Evolutionary conservation across 2,888 invertebrate species (phyloP).

Genomic region (Drosophila niveifrons): DNA sequence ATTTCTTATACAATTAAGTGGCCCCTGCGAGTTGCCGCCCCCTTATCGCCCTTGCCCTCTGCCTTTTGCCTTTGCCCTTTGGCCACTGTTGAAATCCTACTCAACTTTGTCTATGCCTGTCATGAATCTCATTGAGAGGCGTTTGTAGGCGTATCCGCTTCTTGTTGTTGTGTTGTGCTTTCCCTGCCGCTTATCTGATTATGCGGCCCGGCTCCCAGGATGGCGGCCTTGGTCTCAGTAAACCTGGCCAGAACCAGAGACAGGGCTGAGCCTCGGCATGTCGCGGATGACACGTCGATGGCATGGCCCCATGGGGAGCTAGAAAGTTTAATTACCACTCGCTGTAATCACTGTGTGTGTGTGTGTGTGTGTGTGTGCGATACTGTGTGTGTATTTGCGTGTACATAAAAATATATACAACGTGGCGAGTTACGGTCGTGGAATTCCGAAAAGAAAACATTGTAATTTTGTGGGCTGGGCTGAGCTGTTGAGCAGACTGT

Average conservation of each 20-base stretch:
- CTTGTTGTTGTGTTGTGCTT: constrained; percentile 39
- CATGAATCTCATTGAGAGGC: constrained; percentile 71
- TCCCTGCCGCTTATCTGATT: constrained; percentile 70
- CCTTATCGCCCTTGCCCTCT: constrained; percentile 24
- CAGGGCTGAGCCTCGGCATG: not conserved
- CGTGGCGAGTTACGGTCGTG: constrained; percentile 38
- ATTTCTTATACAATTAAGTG: constrained; percentile 80
- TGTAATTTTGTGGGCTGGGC: not conserved
- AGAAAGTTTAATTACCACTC: constrained; percentile 84
- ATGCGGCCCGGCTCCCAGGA: constrained; percentile 54
- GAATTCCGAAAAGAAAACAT: constrained; percentile 38
- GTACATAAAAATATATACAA: constrained; percentile 50
- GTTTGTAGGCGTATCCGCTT: constrained; percentile 47
- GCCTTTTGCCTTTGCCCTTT: constrained; percentile 61
- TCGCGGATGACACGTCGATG: constrained; percentile 69
- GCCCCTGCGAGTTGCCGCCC: constrained; percentile 35
- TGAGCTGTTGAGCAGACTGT: constrained; percentile 1
- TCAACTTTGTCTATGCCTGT: constrained; percentile 68
- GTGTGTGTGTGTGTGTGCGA: constrained; percentile 37
- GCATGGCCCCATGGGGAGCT: constrained; percentile 69
- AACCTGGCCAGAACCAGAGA: constrained; percentile 13
- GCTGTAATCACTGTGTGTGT: constrained; percentile 55
- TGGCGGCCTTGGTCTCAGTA: constrained; percentile 42
- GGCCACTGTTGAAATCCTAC: constrained; percentile 48
- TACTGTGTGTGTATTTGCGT: constrained; percentile 24